phyloP scores from a whole-genome alignment of 2,888 invertebrate species.

The Pseudococcus jackbeardsleyi region DNA sequence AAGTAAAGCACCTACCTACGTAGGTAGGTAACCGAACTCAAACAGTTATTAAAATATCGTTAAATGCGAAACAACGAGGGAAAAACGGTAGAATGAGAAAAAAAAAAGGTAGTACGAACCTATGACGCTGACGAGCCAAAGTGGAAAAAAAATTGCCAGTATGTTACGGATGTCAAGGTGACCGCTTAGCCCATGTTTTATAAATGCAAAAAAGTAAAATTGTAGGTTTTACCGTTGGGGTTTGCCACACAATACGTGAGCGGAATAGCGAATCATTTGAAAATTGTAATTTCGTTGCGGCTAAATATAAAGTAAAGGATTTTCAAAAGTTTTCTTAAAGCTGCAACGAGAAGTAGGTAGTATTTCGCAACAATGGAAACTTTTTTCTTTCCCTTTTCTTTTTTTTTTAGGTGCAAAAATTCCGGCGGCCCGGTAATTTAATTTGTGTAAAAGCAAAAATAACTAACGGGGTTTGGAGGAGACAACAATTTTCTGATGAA shows the following conservation, averaged over 20 bases:
- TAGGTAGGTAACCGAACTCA: neutral
- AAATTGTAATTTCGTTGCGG: slow-evolving; percentile 43
- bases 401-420: slow-evolving; percentile 11
- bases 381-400: neutral
- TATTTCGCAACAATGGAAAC: slow-evolving; percentile 23
- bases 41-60: slow-evolving; percentile 12
- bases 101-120: neutral
- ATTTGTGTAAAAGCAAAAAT: slow-evolving; percentile 44
- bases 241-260: slow-evolving; percentile 44
- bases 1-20: neutral
- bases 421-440: neutral
- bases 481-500: slow-evolving; percentile 35
- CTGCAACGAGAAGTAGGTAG: neutral
- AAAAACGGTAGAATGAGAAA: neutral
- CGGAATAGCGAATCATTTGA: slow-evolving; percentile 31
- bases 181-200: slow-evolving; percentile 42
- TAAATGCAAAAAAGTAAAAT: slow-evolving; percentile 44
- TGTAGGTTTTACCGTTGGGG: slow-evolving; percentile 43
- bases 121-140: neutral
- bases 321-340: slow-evolving; percentile 29
- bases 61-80: neutral
- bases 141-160: slow-evolving; percentile 7
- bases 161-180: slow-evolving; percentile 44
- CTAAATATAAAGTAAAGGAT: slow-evolving; percentile 44
- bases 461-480: slow-evolving; percentile 9